These are phyloP conservation scores for Trididemnum miniatum DNA, from an alignment of 23 tunicate species.

Conservation along the genomic window DNA sequence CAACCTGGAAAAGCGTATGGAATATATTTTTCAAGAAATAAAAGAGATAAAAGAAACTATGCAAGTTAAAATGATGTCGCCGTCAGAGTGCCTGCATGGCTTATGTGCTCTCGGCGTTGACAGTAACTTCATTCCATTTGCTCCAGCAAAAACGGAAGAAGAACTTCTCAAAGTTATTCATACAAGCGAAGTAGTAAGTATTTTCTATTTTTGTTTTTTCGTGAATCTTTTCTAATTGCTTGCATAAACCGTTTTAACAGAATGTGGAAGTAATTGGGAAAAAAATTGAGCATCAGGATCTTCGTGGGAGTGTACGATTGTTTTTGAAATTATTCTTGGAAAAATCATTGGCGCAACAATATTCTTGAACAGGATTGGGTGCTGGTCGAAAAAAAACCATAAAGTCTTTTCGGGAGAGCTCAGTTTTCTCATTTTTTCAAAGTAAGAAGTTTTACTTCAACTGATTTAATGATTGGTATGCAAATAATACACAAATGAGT, in stretches of 20 bases:
- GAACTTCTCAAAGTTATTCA: not conserved
- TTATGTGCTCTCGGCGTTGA: not conserved
- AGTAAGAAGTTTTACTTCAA: not conserved
- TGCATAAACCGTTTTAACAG: not conserved
- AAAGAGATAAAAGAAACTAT: not conserved
- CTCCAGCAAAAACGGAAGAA: not conserved
- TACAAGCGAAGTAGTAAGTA: not conserved
- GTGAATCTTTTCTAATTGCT: not conserved
- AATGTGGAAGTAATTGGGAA: not conserved
- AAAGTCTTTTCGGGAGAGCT: not conserved
- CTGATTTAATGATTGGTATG: not conserved
- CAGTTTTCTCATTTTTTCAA: not conserved
- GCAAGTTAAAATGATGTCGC: not conserved
- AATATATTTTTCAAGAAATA: not conserved
- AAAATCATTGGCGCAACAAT: not conserved
- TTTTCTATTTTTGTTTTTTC: not conserved
- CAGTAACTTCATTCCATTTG: not conserved
- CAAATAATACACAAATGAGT: not conserved
- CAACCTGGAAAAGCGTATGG: not conserved
- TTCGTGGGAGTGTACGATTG: not conserved
- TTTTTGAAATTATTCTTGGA: not conserved
- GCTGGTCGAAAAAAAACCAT: not conserved
- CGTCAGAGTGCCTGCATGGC: not conserved
- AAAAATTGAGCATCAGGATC: not conserved
- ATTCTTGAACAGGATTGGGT: not conserved